Evolutionary conservation across 2,113 vertebrate species (phyloP).

Genomic region (Chaetops frenatus): DNA sequence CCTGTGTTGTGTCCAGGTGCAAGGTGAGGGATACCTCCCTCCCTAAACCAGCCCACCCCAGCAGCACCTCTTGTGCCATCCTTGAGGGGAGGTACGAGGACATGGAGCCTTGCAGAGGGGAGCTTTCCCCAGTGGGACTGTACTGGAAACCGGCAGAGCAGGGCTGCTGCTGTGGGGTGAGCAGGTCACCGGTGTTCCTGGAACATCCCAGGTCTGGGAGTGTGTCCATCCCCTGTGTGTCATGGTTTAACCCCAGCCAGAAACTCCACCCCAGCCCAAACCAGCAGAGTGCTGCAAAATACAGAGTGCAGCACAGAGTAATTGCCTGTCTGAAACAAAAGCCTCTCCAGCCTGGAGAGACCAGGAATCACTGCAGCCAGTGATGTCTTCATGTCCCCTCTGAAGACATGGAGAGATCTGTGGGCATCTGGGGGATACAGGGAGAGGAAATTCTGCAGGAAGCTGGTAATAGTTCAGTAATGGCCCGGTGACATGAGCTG

Average conservation of each 20-base stretch:
- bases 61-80: accelerated
- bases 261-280: neutral
- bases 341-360: neutral
- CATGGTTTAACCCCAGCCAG: neutral
- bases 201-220: neutral
- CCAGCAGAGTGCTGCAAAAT: neutral
- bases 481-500: neutral
- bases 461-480: neutral
- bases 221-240: accelerated
- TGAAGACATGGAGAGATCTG: neutral
- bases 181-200: neutral
- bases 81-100: neutral
- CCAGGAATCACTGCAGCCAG: neutral
- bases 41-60: neutral
- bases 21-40: neutral
- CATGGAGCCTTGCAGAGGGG: neutral
- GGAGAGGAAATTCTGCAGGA: neutral
- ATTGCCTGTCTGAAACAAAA: neutral
- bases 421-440: neutral
- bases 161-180: neutral
- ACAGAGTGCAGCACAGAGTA: neutral
- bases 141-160: neutral
- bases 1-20: neutral
- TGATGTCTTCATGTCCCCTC: neutral
- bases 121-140: neutral